A percentile compares a stretch with the other conserved stretches of the same genome.
phyloP scores from a whole-genome alignment of 2,888 invertebrate genomes.

The Perithous albicinctus region DNA sequence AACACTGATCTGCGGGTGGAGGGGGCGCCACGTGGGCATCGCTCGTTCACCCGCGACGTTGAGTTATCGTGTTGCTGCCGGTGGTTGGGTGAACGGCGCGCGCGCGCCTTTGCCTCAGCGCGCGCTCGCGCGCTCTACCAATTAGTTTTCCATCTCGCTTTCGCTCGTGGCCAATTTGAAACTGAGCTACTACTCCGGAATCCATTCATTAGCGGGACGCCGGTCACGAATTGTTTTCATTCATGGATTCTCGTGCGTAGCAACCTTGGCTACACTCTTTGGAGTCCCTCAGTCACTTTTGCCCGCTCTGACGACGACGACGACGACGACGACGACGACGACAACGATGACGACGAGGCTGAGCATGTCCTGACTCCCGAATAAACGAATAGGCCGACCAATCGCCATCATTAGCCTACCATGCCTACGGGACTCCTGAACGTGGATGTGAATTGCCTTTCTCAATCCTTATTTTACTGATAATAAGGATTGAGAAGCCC shows the following conservation, averaged over 20 bases:
- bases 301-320: constrained; percentile 25
- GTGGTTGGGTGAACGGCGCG: constrained; percentile 67
- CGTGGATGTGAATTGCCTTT: constrained; percentile 46
- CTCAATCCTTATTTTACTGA: constrained; percentile 51
- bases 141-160: constrained; percentile 68
- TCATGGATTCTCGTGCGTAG: constrained; percentile 80
- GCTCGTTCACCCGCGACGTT: constrained; percentile 69
- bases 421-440: constrained; percentile 29
- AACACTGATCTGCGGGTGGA: constrained; percentile 41
- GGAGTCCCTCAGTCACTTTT: constrained; percentile 48
- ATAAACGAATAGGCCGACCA: constrained; percentile 66
- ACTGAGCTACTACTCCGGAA: constrained; percentile 78
- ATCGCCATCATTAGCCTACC: constrained; percentile 61
- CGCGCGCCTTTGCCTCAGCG: constrained; percentile 69
- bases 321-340: constrained; percentile 26
- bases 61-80: constrained; percentile 67
- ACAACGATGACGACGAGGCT: constrained; percentile 10
- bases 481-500: too few species aligned
- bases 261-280: constrained; percentile 58
- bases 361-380: constrained; percentile 71
- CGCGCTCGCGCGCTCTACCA: constrained; percentile 68
- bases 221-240: constrained; percentile 82
- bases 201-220: constrained; percentile 80
- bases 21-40: constrained; percentile 62
- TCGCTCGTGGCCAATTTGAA: constrained; percentile 73